Conservation (phyloP, 1,140 invertebrate genomes). For the Tenebrio molitor region DNA sequence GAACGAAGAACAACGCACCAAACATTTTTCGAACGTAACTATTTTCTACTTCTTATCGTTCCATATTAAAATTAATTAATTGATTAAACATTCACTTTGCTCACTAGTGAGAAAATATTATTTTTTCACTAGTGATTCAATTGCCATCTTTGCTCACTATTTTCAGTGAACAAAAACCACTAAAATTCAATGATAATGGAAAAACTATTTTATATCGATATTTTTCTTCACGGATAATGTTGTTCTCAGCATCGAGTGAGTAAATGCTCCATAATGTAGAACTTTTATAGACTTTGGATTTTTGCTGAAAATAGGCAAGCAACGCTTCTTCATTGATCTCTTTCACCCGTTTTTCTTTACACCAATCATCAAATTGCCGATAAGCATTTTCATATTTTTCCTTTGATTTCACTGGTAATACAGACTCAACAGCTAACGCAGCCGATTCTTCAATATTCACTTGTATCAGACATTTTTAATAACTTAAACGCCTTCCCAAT, state of each 20-base stretch:
- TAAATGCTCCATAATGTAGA: neutral
- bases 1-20: too few relatives aligned
- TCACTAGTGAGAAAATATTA: too few relatives aligned
- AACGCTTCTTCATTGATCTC: neutral
- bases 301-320: neutral
- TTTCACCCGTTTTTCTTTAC: neutral
- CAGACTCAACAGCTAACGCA: neutral
- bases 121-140: too few relatives aligned
- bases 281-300: neutral
- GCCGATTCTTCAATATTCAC: neutral
- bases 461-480: too few relatives aligned
- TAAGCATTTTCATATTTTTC: conserved; percentile 1
- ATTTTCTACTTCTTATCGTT: too few relatives aligned
- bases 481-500: too few relatives aligned
- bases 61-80: too few relatives aligned
- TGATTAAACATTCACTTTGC: neutral
- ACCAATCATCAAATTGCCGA: neutral
- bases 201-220: neutral
- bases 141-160: too few relatives aligned
- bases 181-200: too few relatives aligned
- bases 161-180: too few relatives aligned
- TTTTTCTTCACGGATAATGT: neutral
- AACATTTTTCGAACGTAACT: too few relatives aligned
- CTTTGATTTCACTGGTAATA: neutral
- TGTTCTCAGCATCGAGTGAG: neutral